phyloP scores from a whole-genome alignment of 1,140 invertebrate genomes.

The Arctopsyche grandis region DNA sequence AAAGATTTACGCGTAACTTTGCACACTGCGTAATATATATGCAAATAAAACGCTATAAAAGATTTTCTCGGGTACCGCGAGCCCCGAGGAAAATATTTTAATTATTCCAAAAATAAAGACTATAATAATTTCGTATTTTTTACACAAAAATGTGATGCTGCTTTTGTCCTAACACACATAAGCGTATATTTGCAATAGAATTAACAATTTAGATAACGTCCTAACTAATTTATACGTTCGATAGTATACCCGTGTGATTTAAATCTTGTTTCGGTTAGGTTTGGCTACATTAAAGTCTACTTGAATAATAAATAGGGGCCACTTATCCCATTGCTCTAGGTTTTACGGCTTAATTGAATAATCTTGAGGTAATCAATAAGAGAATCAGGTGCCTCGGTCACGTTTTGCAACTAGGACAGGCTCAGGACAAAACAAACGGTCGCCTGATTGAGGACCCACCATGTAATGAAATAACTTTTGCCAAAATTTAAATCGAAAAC shows the following conservation, averaged over 20 bases:
- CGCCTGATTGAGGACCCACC: not conserved
- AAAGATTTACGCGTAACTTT: slow-evolving; percentile 32
- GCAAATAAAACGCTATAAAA: slow-evolving; percentile 31
- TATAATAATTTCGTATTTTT: not conserved
- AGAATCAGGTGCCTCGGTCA: slow-evolving; percentile 32
- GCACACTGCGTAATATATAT: slow-evolving; percentile 30
- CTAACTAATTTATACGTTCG: slow-evolving; percentile 24
- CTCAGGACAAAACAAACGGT: not conserved
- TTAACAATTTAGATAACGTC: slow-evolving; percentile 32
- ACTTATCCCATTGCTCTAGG: slow-evolving; percentile 36
- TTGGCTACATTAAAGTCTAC: slow-evolving; percentile 29
- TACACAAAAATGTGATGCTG: too few relatives aligned
- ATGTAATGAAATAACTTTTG: not conserved
- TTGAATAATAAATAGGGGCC: slow-evolving; percentile 30
- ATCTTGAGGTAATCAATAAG: slow-evolving; percentile 36
- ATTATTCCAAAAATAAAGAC: slow-evolving; percentile 26
- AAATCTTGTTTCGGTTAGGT: slow-evolving; percentile 30
- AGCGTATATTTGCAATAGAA: not conserved
- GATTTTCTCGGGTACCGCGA: slow-evolving; percentile 8
- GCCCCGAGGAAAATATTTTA: slow-evolving; percentile 15
- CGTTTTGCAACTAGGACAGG: slow-evolving; percentile 30
- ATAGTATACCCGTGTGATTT: slow-evolving; percentile 20
- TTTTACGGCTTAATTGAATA: slow-evolving; percentile 40
- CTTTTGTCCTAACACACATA: too few relatives aligned
- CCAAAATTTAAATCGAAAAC: too few relatives aligned